Conservation (phyloP, 2,113 vertebrate species). For the Pantherophis guttatus region DNA sequence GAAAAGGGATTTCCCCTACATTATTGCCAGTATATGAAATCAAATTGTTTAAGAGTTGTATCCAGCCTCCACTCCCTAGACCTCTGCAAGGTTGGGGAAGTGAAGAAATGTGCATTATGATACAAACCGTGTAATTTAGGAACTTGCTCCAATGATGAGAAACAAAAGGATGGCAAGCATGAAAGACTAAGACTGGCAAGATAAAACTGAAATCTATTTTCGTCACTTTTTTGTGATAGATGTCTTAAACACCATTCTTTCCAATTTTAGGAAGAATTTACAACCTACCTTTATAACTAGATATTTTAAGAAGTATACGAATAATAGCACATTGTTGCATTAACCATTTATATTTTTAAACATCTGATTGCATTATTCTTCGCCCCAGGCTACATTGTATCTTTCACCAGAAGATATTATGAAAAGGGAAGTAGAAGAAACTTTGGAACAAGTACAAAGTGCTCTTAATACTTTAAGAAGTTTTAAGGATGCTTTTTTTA, state of each 20-base stretch:
- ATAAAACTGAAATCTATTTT: background rate
- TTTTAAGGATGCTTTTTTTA: slow-evolving; percentile 73
- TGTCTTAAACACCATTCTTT: background rate
- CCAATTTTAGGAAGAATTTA: background rate
- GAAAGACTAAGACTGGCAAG: background rate
- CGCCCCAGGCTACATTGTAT: slow-evolving; percentile 67
- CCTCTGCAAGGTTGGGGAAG: background rate
- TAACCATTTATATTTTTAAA: background rate
- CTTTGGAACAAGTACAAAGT: slow-evolving; percentile 70
- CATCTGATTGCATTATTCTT: background rate
- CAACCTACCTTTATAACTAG: background rate
- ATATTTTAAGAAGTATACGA: background rate
- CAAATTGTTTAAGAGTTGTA: background rate
- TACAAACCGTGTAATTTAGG: background rate
- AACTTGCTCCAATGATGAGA: background rate
- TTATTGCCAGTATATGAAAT: background rate
- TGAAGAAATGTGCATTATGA: background rate
- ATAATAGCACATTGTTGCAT: background rate
- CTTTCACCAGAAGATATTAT: slow-evolving; percentile 72
- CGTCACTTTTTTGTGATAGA: background rate
- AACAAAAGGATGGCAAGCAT: background rate
- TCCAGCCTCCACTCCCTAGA: background rate
- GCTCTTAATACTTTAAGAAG: slow-evolving; percentile 64
- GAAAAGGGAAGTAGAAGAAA: slow-evolving; percentile 76
- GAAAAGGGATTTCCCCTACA: background rate